Base-by-base conservation (phyloP, 2,888 invertebrate genomes). In the Eupithecia abbreviata region DNA sequence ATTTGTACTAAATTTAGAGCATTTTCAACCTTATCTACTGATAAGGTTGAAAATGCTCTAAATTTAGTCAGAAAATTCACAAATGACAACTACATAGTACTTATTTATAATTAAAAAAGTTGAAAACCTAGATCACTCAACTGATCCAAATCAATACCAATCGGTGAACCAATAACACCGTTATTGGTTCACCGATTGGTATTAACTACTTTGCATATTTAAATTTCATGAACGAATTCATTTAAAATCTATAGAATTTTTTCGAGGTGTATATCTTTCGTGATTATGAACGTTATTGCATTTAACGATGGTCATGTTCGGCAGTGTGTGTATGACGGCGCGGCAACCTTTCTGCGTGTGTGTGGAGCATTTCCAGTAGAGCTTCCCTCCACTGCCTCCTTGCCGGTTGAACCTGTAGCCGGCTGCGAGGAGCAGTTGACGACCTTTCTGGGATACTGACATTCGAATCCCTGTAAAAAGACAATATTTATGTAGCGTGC, bases 391-490 rank as follows among this genome's bases (percentile, higher is more conserved):
- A 62, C 62, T 62, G 62, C 62, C 62, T 30, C 62, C 62, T 62
- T 62, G 62, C 30, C 62, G 30, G 62, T 62, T 62, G 30, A 62
- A 62, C 30, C 62, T 30, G 62, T 62, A 62, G 62, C 62, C 62
- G 4, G 62, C 62, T 30, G 30, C 62, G 18, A 62, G 18, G 3
- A 62, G 30, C 18, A 62, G 62, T 10, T 62, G 62, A 41, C 30
- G 43, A 13, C 76, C 76, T 18, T 65, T 49, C n/a, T 49, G 12
- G 51, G 79, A 79, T 18, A 41, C 71, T 15, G 67, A 51, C 58
- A 78, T 68, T 15, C 6, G 13, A 13, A 68, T 47, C 0, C 62
- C 75, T 75, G 75, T 42, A 72, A 75, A 30, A 62, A 58, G 18
- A 58, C 30, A 41, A 42, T 30, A 18, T 9, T 58, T 18, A 62